A percentile compares a stretch with the other conserved stretches of the same genome.
phyloP scores from a whole-genome alignment of 2,113 vertebrate species.

The human (Homo sapiens) region DNA sequence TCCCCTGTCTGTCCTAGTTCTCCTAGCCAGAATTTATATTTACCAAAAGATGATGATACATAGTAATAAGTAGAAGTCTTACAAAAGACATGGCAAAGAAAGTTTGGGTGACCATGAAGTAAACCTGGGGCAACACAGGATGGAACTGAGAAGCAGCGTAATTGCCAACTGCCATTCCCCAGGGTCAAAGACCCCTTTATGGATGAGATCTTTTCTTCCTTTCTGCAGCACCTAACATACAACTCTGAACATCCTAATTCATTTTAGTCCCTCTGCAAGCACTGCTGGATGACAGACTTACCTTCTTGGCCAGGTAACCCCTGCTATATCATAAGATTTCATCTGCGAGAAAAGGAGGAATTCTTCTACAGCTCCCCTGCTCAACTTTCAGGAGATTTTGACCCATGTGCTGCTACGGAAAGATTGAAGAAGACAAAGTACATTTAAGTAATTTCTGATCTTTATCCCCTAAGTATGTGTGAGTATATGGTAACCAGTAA shows the following conservation, averaged over 20 bases:
- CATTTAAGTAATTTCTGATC: neutral
- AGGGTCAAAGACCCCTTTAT: neutral
- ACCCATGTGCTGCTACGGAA: neutral
- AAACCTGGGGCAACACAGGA: neutral
- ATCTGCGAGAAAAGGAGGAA: neutral
- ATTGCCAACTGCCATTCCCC: neutral
- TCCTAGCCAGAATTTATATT: neutral
- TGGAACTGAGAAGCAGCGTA: neutral
- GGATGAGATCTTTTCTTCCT: neutral
- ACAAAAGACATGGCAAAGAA: neutral
- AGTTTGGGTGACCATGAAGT: accelerated
- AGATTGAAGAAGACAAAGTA: neutral
- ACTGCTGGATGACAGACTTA: neutral
- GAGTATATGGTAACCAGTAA: neutral
- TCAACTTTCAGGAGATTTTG: neutral
- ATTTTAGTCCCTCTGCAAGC: neutral
- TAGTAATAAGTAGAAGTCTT: neutral
- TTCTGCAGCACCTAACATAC: neutral
- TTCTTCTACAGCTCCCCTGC: neutral
- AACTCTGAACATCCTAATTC: neutral
- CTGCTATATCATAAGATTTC: accelerated
- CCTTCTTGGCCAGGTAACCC: neutral
- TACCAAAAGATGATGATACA: neutral
- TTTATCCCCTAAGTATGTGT: neutral
- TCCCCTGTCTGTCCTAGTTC: neutral